phyloP scores from a whole-genome alignment of 2,797 vertebrate species.

The Anguilla obscura region DNA sequence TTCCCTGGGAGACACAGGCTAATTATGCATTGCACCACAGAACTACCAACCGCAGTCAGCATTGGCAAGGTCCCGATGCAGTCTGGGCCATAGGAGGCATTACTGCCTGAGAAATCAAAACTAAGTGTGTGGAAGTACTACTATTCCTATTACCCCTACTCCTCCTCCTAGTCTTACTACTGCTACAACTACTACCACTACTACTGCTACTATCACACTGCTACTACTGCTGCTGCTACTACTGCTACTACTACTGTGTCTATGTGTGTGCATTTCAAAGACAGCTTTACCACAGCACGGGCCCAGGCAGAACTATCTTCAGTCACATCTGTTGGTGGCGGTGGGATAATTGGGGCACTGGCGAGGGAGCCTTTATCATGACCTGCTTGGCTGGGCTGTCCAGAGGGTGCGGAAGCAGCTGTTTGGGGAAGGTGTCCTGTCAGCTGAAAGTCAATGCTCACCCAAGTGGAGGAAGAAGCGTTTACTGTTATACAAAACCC shows the following conservation, averaged over 20 bases:
- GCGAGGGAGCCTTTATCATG: conserved; percentile 43
- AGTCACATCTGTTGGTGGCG: conserved; percentile 30
- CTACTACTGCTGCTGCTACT: neutral
- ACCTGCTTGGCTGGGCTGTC: conserved; percentile 50
- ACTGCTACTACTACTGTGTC: neutral
- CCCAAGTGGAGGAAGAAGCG: conserved; percentile 45
- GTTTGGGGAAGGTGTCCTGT: conserved; percentile 49
- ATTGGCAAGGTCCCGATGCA: neutral
- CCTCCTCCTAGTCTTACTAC: neutral
- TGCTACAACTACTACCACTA: neutral
- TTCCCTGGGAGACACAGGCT: neutral
- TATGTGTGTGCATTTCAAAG: neutral
- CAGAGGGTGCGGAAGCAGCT: conserved; percentile 50
- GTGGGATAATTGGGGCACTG: conserved; percentile 51
- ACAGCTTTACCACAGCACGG: conserved; percentile 7
- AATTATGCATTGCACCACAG: neutral
- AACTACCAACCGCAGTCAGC: neutral
- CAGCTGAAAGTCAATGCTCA: conserved; percentile 54
- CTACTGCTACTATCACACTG: neutral
- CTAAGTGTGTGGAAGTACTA: neutral
- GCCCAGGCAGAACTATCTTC: conserved; percentile 25
- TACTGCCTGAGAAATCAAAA: neutral
- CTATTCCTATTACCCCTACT: neutral
- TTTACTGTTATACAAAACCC: conserved; percentile 55
- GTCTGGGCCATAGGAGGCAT: neutral